These are phyloP conservation scores for Drosophila nr. perissopoda DNA, from an alignment of 2,888 invertebrate genomes.

Conservation along the genomic window DNA sequence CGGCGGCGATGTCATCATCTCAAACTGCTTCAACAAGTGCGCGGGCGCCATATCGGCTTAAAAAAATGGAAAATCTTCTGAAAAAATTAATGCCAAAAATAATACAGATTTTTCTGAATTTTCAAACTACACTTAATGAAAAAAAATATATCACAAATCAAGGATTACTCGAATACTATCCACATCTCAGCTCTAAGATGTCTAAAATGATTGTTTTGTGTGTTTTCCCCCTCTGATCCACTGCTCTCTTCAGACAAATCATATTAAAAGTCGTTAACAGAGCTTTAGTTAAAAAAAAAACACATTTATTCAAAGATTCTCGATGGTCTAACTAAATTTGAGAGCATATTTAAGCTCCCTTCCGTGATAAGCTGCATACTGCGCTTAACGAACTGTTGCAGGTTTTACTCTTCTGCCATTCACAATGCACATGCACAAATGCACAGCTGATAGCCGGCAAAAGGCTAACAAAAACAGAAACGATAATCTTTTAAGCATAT, in stretches of 20 bases:
- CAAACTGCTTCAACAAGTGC: slow-evolving; percentile 29
- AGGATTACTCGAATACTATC: neutral
- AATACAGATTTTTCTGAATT: slow-evolving; percentile 4
- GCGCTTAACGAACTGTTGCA: neutral
- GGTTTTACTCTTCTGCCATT: neutral
- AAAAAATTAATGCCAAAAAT: neutral
- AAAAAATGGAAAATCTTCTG: neutral
- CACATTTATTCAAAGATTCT: neutral
- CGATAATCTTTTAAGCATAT: neutral
- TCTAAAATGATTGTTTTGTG: neutral
- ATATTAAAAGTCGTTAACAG: too few species aligned
- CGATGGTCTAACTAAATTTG: neutral
- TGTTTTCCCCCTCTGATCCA: too few species aligned
- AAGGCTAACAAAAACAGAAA: neutral
- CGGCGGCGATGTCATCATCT: neutral
- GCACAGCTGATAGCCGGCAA: neutral
- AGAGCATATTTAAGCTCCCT: neutral
- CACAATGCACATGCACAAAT: neutral
- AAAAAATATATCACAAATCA: neutral
- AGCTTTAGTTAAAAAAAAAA: neutral
- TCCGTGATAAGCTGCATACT: neutral
- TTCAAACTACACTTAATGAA: neutral
- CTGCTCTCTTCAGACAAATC: too few species aligned
- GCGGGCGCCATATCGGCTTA: slow-evolving; percentile 31
- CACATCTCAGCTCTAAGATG: neutral